Evolutionary conservation across 1,140 invertebrate species (phyloP).

Genomic region (Apis cerana): DNA sequence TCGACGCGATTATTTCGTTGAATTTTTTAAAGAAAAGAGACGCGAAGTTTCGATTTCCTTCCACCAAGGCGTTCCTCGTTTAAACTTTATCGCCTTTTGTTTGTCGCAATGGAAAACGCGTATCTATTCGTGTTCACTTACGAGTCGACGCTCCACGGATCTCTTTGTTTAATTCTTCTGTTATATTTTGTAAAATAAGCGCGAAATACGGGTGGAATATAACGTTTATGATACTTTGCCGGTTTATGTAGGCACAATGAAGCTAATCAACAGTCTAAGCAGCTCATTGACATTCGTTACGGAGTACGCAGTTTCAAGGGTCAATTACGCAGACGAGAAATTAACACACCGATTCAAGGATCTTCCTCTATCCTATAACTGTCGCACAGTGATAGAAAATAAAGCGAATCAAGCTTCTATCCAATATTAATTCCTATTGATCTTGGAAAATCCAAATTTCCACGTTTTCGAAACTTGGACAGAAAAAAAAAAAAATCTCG

Average conservation of each 20-base stretch:
- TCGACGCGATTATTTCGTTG: neutral
- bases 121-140: too few species aligned
- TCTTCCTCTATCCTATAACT: neutral
- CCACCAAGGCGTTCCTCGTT: too few species aligned
- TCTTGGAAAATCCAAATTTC: neutral
- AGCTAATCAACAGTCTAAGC: conserved; percentile 39
- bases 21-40: neutral
- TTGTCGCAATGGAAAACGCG: neutral
- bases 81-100: neutral
- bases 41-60: neutral
- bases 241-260: conserved; percentile 31
- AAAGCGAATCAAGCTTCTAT: too few species aligned
- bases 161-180: too few species aligned
- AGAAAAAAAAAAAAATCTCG: too few species aligned
- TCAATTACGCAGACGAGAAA: conserved; percentile 40
- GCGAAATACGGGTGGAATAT: neutral
- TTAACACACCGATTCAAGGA: neutral
- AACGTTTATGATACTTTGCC: neutral
- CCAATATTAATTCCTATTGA: neutral
- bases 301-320: conserved; percentile 16
- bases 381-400: neutral
- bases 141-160: neutral
- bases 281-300: conserved; percentile 43
- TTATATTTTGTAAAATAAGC: neutral
- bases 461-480: neutral